Conservation (phyloP, 2,797 vertebrate species). For the Lagorchestes hirsutus region DNA sequence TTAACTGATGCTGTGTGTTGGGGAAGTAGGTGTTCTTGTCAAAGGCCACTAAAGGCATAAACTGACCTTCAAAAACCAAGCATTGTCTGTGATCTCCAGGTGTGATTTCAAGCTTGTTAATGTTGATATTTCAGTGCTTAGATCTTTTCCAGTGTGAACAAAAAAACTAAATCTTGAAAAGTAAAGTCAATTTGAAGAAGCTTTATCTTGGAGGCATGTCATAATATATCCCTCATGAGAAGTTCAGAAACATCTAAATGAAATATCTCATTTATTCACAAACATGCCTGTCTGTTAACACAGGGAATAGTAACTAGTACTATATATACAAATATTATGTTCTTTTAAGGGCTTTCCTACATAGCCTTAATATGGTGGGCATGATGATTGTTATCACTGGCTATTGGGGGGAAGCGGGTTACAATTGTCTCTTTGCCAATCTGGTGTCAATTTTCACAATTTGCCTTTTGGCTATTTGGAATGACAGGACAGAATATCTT, state of each 20-base stretch:
- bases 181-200: background rate
- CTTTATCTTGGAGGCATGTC: background rate
- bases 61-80: background rate
- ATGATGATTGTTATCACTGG: background rate
- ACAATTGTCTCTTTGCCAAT: background rate
- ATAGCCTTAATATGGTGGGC: background rate
- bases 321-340: background rate
- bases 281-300: conserved; percentile 17
- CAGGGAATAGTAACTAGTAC: background rate
- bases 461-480: background rate
- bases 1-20: background rate
- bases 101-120: conserved; percentile 23
- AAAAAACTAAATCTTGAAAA: conserved; percentile 33
- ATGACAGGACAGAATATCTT: background rate
- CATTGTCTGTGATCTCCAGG: background rate
- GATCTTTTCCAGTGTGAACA: background rate
- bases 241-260: background rate
- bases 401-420: background rate
- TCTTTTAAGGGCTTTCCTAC: background rate
- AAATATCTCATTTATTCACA: background rate
- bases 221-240: background rate
- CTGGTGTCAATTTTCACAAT: background rate
- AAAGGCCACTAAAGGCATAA: conserved; percentile 22
- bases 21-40: background rate
- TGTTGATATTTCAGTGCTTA: background rate